Base-by-base conservation (phyloP, 1,140 invertebrate genomes). In the Scaptodrosophila lebanonensis region DNA sequence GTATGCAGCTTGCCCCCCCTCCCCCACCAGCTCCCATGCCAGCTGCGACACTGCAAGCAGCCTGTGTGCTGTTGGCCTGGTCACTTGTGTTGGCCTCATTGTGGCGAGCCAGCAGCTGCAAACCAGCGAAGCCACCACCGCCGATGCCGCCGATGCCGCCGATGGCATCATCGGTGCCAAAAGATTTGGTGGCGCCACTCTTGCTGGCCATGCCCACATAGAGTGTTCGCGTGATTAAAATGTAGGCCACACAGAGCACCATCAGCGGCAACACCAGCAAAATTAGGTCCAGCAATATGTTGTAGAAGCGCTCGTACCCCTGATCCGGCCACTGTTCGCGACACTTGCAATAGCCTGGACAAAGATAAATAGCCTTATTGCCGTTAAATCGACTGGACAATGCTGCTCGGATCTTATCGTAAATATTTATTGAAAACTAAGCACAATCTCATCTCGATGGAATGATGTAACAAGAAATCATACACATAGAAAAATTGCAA, bases 221-320 rank as follows among this genome's bases (percentile, higher is more conserved):
- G 0, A 93, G 87, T 57, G 93, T 93, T 27, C 89, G 90, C 0
- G 91, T 91, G 33, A 95, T 95, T 8, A 92, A 87, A 12, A 90
- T 92, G 70, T 95, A 95, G 2, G 93, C 93, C 17, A 93, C 88
- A 0, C 90, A 91, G 89, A 96, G 93, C 39, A 95, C 90, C 30
- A 94, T 76, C 48, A 96, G 88, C 0, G 95, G 95, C 4, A 95
- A 71, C 1, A 95, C 87, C 1, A 96, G 88, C 1, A 96, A 87
- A 2, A 91, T 89, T 0, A 91, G 88, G 68, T 95, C 93, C 66
- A 96, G 86, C 42, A 93, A 91, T 2, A 95, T 85, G 77, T 93
- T 95, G 87, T 94, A 96, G 0, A 89, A 89, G 38, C 90, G 88
- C 71, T 95, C 94, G 47, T 87, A 87, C 13, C 68, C 64, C 88